Evolutionary conservation across 2,113 vertebrate species (phyloP), one percentile per base, ranked within the genome.

Genomic region (Nothoprocta pentlandii): DNA sequence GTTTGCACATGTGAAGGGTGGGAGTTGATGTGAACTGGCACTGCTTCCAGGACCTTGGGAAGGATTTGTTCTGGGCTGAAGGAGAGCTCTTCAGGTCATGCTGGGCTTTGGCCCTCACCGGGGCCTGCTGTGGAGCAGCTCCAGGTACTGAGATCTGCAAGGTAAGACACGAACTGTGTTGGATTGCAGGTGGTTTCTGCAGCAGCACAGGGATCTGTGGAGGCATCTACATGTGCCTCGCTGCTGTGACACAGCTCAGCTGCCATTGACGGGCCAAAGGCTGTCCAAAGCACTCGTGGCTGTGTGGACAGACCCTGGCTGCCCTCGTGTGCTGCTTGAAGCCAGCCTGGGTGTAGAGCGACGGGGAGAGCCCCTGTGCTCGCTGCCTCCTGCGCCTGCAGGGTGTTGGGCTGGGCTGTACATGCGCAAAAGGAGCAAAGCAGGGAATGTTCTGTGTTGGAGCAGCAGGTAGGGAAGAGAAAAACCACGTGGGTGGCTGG

Each of bases 11-110:
- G 36, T 8, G 36, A 4, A 22, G 58, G 64, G 6, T 10, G 21
- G 14, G 25, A 34, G 34, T 16, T 41, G 46, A 5, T 36, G 9
- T 13, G 4, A 4, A 0, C 10, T 28, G 30, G 53, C 2, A 1
- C 76, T 51, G 44, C n/a, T 73, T 6, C 42, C 0, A 1, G 46
- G 25, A 16, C 21, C 1, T 0, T 0, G 9, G 1, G 3, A 7
- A 28, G 30, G 62, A 36, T 71, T 5, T 17, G 6, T 42, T 32
- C 78, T 76, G 62, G 21, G 26, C 4, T 59, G 3, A 1, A 12
- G 26, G 42, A 56, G 26, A 16, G 53, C 7, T 5, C 32, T 19
- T 49, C 20, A 2, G 9, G 6, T 10, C 9, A 5, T 42, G 25
- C 10, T 10, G 26, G 62, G 36, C 25, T 22, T 62, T 9, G 22